Conservation (phyloP, 2,888 invertebrate genomes). For the Conops quadrifasciatus region DNA sequence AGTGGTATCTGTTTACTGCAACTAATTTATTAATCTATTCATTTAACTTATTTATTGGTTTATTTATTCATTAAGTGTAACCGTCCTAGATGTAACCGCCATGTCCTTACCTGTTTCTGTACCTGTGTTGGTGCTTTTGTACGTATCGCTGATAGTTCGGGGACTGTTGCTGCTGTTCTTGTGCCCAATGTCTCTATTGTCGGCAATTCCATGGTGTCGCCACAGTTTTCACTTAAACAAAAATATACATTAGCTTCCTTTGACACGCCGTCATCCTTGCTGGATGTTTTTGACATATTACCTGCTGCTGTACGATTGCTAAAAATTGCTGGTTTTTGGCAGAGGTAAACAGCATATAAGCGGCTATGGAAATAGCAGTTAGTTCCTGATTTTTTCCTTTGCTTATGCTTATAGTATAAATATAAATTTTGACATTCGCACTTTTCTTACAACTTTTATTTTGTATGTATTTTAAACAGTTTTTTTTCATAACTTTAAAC, state of each 20-base stretch:
- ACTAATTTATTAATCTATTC: background rate
- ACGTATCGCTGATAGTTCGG: background rate
- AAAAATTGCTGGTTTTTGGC: background rate
- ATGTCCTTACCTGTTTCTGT: conserved; percentile 44
- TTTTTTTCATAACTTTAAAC: too few species aligned
- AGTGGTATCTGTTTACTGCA: too few species aligned
- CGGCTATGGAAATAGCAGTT: background rate
- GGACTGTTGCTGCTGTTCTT: conserved; percentile 37
- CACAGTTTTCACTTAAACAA: conserved; percentile 37
- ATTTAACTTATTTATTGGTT: background rate
- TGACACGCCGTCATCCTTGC: conserved; percentile 48
- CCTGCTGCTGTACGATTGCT: background rate
- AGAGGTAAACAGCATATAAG: background rate
- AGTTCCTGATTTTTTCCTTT: background rate
- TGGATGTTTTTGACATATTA: conserved; percentile 49
- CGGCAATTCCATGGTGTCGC: conserved; percentile 51
- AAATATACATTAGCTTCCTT: conserved; percentile 25
- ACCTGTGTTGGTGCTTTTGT: conserved; percentile 34
- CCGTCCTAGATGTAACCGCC: too few species aligned
- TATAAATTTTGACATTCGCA: background rate
- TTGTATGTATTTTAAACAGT: too few species aligned
- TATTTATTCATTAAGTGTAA: background rate
- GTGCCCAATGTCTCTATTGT: conserved; percentile 42
- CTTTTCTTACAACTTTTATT: background rate
- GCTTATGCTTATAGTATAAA: background rate